Base-by-base conservation (phyloP, 2,113 vertebrate genomes). In the Nerophis lumbriciformis region DNA sequence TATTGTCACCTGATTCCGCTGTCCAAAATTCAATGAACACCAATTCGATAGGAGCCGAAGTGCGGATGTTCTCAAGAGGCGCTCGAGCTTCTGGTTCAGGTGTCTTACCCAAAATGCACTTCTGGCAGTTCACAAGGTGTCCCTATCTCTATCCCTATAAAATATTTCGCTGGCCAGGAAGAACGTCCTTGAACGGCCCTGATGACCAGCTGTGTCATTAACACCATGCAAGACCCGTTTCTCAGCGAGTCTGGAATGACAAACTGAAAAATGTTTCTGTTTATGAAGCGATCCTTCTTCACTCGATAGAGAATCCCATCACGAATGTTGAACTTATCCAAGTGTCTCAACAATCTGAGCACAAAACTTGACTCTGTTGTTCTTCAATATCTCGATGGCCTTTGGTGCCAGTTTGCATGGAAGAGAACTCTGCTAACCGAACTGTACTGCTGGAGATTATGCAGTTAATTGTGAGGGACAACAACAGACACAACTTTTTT, bases 21-120 rank as follows among this genome's bases (percentile, higher is more conserved):
- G 61, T 60, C 61, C 61, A 65, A 8, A 65, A 60, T 6, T 55
- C 51, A 8, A 63, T 69, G 37, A 58, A 68, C 4, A 67, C 57
- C 6, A 60, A 14, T 28, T 53, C 66, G 9, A 28, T 28, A 37
- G 53, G 37, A 53, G 60, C 11, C 37, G 39, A 28, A 6, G 61
- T 48, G 1, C 0, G 35, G 11, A 63, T 11, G 15, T 39, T 57
- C 28, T 69, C 53, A 4, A 63, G 48, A 7, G 15, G 60, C 1
- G 53, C 60, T 6, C 47, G 47, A 3, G 44, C 35, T 6, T 61
- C 51, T 11, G 67, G 53, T 12, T 59, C 8, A 48, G 28, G 45
- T 1, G 58, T 15, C 7, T 60, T 60, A 1, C 57, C 28, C 39
- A 58, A 16, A 8, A 58, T n/a, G 19, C 42, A 59, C 14, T 42